phyloP scores from a whole-genome alignment of 2,888 invertebrate species.

The Campoletis raptor region DNA sequence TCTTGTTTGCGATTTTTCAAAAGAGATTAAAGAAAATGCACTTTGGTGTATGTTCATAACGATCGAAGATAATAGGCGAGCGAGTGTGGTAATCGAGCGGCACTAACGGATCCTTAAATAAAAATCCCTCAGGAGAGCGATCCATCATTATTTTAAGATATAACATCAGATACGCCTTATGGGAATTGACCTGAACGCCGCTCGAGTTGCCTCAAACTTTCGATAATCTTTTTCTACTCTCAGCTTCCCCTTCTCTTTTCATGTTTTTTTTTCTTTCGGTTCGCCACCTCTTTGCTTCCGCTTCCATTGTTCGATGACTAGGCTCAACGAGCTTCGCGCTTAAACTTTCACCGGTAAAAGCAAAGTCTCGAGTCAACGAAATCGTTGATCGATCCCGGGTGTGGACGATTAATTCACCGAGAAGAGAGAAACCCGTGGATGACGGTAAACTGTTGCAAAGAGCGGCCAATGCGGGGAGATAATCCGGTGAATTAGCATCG shows the following conservation, averaged over 20 bases:
- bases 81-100: constrained; percentile 22
- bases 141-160: constrained; percentile 11
- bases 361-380: neutral
- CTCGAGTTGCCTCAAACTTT: neutral
- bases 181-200: neutral
- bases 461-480: neutral
- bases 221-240: neutral
- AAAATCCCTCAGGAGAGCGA: constrained; percentile 29
- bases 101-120: constrained; percentile 37
- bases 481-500: neutral
- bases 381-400: neutral
- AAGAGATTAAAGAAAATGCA: constrained; percentile 2
- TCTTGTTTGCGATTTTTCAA: neutral
- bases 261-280: neutral
- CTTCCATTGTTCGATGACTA: neutral
- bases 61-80: constrained; percentile 45
- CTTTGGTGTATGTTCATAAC: constrained; percentile 14
- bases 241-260: neutral
- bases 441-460: neutral
- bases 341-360: neutral
- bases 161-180: neutral
- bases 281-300: neutral
- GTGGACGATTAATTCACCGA: neutral
- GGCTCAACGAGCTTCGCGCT: neutral
- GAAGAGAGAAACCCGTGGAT: neutral